These are phyloP conservation scores for Teleiodes luculella DNA, from an alignment of 2,888 invertebrate genomes.

Conservation along the genomic window DNA sequence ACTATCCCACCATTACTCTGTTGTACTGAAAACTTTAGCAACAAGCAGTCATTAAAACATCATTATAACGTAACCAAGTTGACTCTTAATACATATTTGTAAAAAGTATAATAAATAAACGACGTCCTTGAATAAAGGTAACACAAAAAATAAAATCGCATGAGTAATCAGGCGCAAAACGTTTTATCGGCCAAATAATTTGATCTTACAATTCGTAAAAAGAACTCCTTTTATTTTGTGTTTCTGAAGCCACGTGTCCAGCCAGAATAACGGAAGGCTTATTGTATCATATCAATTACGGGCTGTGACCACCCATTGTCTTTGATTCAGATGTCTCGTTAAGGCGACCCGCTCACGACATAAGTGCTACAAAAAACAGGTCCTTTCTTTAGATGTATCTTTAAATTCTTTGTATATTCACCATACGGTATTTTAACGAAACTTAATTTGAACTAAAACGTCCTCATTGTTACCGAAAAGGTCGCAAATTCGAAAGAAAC, in stretches of 20 bases:
- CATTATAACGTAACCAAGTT: slow-evolving; percentile 12
- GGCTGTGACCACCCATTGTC: slow-evolving; percentile 57
- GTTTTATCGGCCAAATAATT: slow-evolving; percentile 21
- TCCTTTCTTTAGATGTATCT: slow-evolving; percentile 57
- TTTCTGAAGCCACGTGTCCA: slow-evolving; percentile 24
- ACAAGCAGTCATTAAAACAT: slow-evolving; percentile 11
- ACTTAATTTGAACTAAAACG: slow-evolving; percentile 56
- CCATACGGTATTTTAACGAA: slow-evolving; percentile 60
- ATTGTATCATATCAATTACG: slow-evolving; percentile 54
- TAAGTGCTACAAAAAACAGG: slow-evolving; percentile 40
- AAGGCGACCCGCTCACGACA: slow-evolving; percentile 35
- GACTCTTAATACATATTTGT: no score
- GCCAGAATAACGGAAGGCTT: slow-evolving; percentile 18
- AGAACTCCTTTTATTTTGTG: slow-evolving; percentile 21
- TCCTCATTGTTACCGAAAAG: slow-evolving; percentile 48
- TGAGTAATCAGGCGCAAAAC: slow-evolving; percentile 23
- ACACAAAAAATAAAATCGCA: slow-evolving; percentile 9
- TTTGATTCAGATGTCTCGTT: slow-evolving; percentile 64
- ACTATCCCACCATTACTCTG: slow-evolving; percentile 6
- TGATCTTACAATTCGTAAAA: slow-evolving; percentile 25
- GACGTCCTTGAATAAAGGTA: slow-evolving; percentile 11
- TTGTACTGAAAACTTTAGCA: not conserved
- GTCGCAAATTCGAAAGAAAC: slow-evolving; percentile 28
- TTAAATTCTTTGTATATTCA: slow-evolving; percentile 52
- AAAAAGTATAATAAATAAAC: slow-evolving; percentile 8